Percentiles rank a stretch among this genome's conserved stretches.
These are phyloP conservation scores for Benitochromis conjunctus DNA, from an alignment of 2,113 vertebrate genomes.

Conservation along the genomic window DNA sequence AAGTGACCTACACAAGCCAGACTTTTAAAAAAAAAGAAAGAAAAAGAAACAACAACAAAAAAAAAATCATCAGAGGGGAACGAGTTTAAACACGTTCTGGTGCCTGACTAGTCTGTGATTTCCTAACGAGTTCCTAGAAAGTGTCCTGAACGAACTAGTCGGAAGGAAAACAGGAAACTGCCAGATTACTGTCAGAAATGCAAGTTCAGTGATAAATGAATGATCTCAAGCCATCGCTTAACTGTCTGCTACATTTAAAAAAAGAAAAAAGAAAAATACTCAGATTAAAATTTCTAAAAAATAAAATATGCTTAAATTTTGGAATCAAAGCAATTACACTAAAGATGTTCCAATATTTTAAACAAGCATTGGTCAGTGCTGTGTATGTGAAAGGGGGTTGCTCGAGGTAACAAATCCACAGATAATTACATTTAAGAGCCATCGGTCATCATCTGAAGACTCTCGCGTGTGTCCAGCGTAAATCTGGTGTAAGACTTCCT, in stretches of 20 bases:
- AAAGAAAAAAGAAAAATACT: not conserved
- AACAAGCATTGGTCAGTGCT: not conserved
- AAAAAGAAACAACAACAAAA: no score
- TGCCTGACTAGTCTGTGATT: not conserved
- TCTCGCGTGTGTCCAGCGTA: not conserved
- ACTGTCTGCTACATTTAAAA: not conserved
- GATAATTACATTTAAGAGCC: not conserved
- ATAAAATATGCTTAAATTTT: not conserved
- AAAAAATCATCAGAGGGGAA: not conserved
- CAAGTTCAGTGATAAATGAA: not conserved
- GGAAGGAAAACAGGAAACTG: not conserved
- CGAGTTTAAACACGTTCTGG: not conserved
- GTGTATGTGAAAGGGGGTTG: not conserved
- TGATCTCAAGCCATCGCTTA: no score
- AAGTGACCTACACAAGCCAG: not conserved
- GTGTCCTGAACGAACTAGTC: not conserved
- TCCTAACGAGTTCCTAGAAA: not conserved
- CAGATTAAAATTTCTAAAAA: fast-evolving
- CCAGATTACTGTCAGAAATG: not conserved
- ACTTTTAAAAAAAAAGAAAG: not conserved
- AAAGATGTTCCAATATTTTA: not conserved
- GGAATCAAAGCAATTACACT: not conserved
- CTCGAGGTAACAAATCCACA: not conserved
- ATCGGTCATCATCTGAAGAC: not conserved
- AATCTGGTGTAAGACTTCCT: not conserved